phyloP scores from a whole-genome alignment of 35 echinoderm and acorn worm species.

The Heliocidaris erythrogramma region DNA sequence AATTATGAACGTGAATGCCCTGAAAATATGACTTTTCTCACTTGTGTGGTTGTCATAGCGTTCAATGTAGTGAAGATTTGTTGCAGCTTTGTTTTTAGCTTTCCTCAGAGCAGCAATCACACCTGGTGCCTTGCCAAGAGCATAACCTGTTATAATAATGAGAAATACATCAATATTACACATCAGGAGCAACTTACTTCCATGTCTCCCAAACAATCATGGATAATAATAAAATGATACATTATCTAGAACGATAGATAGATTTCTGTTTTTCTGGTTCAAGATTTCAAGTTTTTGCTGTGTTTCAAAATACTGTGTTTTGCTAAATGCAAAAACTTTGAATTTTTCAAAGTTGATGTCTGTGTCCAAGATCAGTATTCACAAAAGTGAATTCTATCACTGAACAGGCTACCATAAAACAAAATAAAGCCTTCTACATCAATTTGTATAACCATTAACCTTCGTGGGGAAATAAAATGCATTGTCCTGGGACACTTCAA shows the following conservation, averaged over 20 bases:
- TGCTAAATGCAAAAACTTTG: not conserved
- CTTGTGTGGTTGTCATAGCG: conserved; percentile 87
- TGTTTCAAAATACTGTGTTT: too few species aligned
- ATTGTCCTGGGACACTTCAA: not conserved
- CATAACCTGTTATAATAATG: conserved; percentile 45
- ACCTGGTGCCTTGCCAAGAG: conserved; percentile 83
- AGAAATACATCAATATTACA: not conserved
- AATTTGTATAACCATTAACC: not conserved
- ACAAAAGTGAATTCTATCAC: not conserved
- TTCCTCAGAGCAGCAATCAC: conserved; percentile 87
- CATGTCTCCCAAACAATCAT: not conserved
- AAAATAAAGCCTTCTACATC: not conserved
- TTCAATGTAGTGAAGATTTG: conserved; percentile 88
- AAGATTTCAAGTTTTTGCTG: too few species aligned
- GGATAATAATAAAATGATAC: not conserved
- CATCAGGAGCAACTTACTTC: not conserved
- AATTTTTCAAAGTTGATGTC: not conserved
- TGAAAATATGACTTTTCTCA: conserved; percentile 37
- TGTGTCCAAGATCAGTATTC: not conserved
- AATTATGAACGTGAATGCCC: too few species aligned
- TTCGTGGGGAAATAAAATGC: not conserved
- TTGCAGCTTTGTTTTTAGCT: conserved; percentile 96
- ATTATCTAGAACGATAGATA: not conserved
- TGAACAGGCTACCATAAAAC: not conserved
- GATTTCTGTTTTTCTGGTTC: too few species aligned